phyloP scores from a whole-genome alignment of 2,113 vertebrate species.

The Bos javanicus region DNA sequence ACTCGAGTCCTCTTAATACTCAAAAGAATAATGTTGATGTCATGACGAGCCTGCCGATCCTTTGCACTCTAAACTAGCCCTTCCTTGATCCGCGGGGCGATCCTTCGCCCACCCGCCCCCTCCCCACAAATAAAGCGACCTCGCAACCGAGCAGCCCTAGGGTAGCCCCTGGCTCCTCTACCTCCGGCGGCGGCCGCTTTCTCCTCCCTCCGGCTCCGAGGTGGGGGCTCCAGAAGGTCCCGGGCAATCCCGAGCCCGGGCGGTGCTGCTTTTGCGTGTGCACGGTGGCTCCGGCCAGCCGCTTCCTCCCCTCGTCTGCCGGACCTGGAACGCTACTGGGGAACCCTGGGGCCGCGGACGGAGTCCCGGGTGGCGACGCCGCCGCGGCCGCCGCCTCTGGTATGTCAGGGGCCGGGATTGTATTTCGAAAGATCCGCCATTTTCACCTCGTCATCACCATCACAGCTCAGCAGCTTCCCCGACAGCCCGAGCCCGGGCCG shows the following conservation, averaged over 20 bases:
- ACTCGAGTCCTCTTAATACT: conserved; percentile 42
- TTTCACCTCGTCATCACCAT: conserved; percentile 93
- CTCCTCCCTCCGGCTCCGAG: conserved; percentile 52
- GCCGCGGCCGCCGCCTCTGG: conserved; percentile 58
- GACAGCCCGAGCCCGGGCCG: conserved; percentile 56
- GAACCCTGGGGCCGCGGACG: neutral
- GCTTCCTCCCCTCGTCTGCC: conserved; percentile 5
- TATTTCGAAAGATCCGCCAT: conserved; percentile 99
- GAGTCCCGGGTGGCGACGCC: conserved; percentile 34
- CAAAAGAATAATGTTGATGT: conserved; percentile 56
- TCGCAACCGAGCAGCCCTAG: neutral
- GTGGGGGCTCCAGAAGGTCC: conserved; percentile 67
- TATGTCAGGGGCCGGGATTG: conserved; percentile 90
- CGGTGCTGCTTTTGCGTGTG: conserved; percentile 33
- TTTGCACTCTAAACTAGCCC: conserved; percentile 15
- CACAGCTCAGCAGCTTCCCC: conserved; percentile 73
- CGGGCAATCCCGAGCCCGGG: conserved; percentile 41
- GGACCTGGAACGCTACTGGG: neutral
- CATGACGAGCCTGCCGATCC: conserved; percentile 43
- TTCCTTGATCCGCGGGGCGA: conserved; percentile 23
- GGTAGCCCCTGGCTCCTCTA: conserved; percentile 46
- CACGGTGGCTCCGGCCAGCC: conserved; percentile 3
- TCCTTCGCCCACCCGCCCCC: neutral
- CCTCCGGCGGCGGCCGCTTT: conserved; percentile 57
- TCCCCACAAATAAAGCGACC: neutral